Evolutionary conservation across 2,113 vertebrate genomes (phyloP).

Genomic region (Alethe castanea): DNA sequence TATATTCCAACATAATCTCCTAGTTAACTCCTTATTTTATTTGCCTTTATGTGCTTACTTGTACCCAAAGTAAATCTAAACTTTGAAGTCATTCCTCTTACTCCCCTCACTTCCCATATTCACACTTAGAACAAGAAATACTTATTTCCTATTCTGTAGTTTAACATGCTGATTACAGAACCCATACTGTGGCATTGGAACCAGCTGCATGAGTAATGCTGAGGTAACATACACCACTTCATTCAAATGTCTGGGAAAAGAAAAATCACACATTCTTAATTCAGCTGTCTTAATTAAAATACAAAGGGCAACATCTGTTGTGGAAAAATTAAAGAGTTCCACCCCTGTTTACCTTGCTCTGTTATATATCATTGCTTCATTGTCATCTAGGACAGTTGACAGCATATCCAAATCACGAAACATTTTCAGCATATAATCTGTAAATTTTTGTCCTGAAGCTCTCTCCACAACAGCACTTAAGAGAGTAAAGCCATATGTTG

Average conservation of each 20-base stretch:
- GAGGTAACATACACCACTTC: neutral
- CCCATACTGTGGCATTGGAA: neutral
- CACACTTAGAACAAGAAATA: neutral
- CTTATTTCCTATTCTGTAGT: neutral
- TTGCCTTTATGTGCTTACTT: neutral
- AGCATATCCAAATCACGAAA: conserved; percentile 93
- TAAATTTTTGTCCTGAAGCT: conserved; percentile 84
- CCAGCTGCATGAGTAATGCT: neutral
- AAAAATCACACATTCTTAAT: neutral
- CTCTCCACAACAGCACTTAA: conserved; percentile 90
- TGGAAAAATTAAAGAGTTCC: neutral
- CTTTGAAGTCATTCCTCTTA: neutral
- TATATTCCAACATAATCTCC: neutral
- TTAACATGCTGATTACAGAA: neutral
- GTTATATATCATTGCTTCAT: conserved; percentile 94
- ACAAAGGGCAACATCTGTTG: neutral
- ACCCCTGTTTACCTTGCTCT: conserved; percentile 84
- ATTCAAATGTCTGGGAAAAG: neutral
- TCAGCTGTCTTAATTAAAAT: neutral
- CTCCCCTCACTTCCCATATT: neutral
- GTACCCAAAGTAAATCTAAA: neutral
- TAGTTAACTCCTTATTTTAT: neutral
- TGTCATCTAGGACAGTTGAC: conserved; percentile 89
- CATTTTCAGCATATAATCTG: conserved; percentile 91
- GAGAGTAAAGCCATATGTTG: conserved; percentile 92